Base-by-base conservation (phyloP, 2,888 invertebrate genomes). In the Eristalis intricaria region DNA sequence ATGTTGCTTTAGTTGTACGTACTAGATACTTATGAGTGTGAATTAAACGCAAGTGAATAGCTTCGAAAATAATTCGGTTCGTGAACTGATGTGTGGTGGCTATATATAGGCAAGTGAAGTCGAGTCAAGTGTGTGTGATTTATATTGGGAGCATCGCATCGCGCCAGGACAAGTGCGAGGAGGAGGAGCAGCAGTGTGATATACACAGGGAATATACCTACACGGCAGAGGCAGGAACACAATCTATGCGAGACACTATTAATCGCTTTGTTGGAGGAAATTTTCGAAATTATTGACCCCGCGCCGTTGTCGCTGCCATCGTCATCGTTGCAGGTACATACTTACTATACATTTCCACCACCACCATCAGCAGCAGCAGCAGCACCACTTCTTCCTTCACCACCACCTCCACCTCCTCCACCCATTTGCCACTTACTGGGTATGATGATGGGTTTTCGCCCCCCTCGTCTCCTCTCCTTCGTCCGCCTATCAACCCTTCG, bases 211-310 rank as follows among this genome's bases (percentile, higher is more conserved):
- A 50, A 50, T 50, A 50, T 26, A n/a, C n/a, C n/a, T n/a, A 70
- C n/a, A 15, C 68, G 56, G 64, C 50, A 63, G 29, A 66, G 58
- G 58, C 35, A 56, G 23, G 64, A 82, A 70, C 61, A 70, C 66
- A 70, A 70, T 84, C 77, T 80, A 80, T 84, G 66, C 87, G 81
- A 71, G n/a, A 50, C 38, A 29, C n/a, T n/a, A 70, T 63, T 74
- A 81, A 81, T 83, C 89, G 83, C 75, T 88, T 85, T 79, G 69
- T 85, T 89, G 89, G 89, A 83, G 88, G 86, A 88, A 89, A 89
- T 87, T 86, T 89, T 89, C 84, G 89, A 89, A 89, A 89, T 89
- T 89, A 90, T 90, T 90, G 89, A 90, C 89, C 89, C 89, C 89
- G 81, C 84, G 81, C 84, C 73, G 66, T 83, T 89, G 84, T 88